Percentiles rank a stretch among this genome's conserved stretches.
phyloP scores from a whole-genome alignment of 2,888 invertebrate species.

The Pimpla rufipes region DNA sequence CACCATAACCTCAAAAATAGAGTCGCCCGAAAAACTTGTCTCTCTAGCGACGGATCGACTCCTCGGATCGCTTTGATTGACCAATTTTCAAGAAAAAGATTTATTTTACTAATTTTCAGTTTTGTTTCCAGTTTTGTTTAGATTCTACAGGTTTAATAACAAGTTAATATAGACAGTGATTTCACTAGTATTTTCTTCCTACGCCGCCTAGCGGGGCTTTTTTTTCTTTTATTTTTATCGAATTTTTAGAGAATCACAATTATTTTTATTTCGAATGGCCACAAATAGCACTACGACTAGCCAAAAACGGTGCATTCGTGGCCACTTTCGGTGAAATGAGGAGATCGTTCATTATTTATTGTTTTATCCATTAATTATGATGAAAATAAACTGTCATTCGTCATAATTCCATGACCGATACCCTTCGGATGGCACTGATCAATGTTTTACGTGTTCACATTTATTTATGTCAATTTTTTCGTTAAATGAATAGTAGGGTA shows the following conservation, averaged over 20 bases:
- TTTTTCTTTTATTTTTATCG: no score
- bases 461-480: slow-evolving; percentile 1
- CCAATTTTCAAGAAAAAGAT: no score
- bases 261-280: slow-evolving; percentile 22
- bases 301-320: slow-evolving; percentile 5
- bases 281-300: slow-evolving; percentile 23
- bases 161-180: no score
- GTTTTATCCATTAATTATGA: not conserved
- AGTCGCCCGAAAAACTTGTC: no score
- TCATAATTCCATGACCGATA: not conserved
- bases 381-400: slow-evolving; percentile 3
- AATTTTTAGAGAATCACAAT: slow-evolving; percentile 9
- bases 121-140: no score
- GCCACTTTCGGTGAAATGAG: slow-evolving; percentile 12
- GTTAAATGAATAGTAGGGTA: not conserved
- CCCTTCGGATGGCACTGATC: slow-evolving; percentile 14
- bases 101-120: no score
- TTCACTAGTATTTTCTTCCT: no score
- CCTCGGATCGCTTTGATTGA: no score
- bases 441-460: not conserved
- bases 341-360: not conserved
- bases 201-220: no score
- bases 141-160: no score
- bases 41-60: no score
- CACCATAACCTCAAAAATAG: no score